Base-by-base conservation (phyloP, 92 coral and sea anemone genomes). In the Micromussa lordhowensis region DNA sequence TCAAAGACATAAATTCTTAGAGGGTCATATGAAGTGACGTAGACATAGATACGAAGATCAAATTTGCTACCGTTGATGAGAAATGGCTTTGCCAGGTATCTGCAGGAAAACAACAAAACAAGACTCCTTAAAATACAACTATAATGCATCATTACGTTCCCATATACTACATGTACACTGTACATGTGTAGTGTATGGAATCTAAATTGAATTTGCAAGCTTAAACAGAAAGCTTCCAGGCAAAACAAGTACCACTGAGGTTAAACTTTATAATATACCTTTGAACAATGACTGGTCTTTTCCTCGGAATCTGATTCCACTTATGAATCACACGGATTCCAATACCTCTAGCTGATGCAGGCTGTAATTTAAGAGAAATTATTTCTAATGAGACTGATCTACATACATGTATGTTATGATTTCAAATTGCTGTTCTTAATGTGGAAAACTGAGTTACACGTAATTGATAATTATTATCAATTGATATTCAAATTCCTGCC, bases 341-440 rank as follows among this genome's bases (percentile, higher is more conserved):
- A 90, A 97, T 97, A 26, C 99, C 99, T 79, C 99, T 91, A 0
- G 99, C 99, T 83, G 99, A 97, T 11, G 99, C 99, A 34, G 99
- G 99, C 99, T 97, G 75, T 21, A 80, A 26, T n/a, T 24, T 11
- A 70, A 24, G 64, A 74, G 29, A 24, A n/a, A n/a, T n/a, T n/a
- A 32, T 48, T 22, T 24, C 59, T 17, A 44, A 9, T 18, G 31
- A 2, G 8, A 40, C 48, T 40, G 48, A 40, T 6, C 48, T 40
- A 44, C 51, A 22, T 3, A 28, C 28, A 64, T 44, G 24, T 1
- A 34, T 7, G 64, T 21, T 86, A 22, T 44, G 29, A 61, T 61
- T 21, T 24, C 51, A 44, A 44, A 44, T 9, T 44, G 51, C 10
- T 44, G 51, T 9, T 7, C 10, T 44, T 44, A 8, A 8, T 44